These are phyloP conservation scores for Rhegmatorhina hoffmannsi DNA, from an alignment of 2,113 vertebrate species.

Conservation along the genomic window DNA sequence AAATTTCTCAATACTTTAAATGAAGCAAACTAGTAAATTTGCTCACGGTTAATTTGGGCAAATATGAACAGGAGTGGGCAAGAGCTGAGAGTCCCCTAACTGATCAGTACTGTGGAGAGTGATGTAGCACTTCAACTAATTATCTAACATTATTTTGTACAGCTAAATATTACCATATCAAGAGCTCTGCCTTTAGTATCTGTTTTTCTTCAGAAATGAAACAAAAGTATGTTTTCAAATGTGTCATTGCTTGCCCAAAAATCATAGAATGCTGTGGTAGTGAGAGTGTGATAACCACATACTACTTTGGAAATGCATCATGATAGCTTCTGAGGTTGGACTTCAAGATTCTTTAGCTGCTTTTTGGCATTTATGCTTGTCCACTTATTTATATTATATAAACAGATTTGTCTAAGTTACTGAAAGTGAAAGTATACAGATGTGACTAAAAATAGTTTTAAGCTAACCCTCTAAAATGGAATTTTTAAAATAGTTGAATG, in stretches of 20 bases:
- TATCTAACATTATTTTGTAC: neutral
- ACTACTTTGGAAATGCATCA: neutral
- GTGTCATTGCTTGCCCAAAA: neutral
- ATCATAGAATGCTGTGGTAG: neutral
- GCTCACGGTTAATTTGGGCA: neutral
- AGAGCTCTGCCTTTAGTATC: neutral
- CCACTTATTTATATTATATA: neutral
- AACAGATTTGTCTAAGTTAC: neutral
- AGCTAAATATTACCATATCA: neutral
- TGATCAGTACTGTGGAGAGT: neutral
- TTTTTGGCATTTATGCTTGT: neutral
- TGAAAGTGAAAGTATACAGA: neutral
- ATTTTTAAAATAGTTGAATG: neutral
- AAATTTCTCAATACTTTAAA: neutral
- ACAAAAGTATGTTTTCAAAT: neutral
- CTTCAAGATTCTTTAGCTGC: too few relatives aligned
- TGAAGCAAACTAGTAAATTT: neutral
- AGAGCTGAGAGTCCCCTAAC: neutral
- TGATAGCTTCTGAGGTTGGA: neutral
- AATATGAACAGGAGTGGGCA: neutral
- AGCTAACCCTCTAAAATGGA: neutral
- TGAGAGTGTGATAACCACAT: neutral
- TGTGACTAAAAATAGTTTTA: neutral
- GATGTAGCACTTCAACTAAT: neutral
- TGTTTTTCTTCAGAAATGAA: neutral